Base-by-base conservation (phyloP, 2,113 vertebrate genomes). In the Rana temporaria region DNA sequence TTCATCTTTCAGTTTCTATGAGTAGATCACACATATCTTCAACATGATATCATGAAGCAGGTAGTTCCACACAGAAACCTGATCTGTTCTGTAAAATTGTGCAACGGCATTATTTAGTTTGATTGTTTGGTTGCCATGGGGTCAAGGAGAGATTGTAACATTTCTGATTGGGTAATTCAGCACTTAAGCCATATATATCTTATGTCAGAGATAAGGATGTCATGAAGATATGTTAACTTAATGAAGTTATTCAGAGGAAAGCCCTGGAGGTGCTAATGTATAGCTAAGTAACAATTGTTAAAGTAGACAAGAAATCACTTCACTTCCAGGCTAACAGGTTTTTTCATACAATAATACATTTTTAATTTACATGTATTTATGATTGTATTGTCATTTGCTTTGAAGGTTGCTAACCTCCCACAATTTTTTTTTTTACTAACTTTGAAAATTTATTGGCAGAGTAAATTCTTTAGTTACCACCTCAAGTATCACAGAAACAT, bases 91-190 rank as follows among this genome's bases (percentile, higher is more conserved):
- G 34, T 64, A 52, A 77, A 65, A 65, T 64, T 65, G 60, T 77
- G 59, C 57, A 77, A 77, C 38, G 65, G 3, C 11, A 18, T 32
- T 38, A 67, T 32, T 34, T 63, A 22, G 72, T 75, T 38, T 75
- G 56, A 60, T 62, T 75, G 56, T 75, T 75, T 75, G 72, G 72
- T 75, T 75, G 8, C 72, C 57, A 75, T 75, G 72, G 72, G 7
- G 60, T 17, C 1, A 74, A 60, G 26, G 30, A 20, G 14, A 62
- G 56, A 75, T 15, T 56, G 60, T 75, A 60, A 62, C 56, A 75
- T 62, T 75, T 75, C 56, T 62, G 26, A 75, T 75, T 56, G 71
- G 56, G 14, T 75, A 30, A 30, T 30, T 30, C 3, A 30, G 26
- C 26, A 3, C 26, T 30, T 30, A 56, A 60, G 72, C 30, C 56